A percentile compares a stretch with the other conserved stretches of the same genome.
Evolutionary conservation across 2,888 invertebrate species (phyloP).

Genomic region (Dryobotodes eremita): DNA sequence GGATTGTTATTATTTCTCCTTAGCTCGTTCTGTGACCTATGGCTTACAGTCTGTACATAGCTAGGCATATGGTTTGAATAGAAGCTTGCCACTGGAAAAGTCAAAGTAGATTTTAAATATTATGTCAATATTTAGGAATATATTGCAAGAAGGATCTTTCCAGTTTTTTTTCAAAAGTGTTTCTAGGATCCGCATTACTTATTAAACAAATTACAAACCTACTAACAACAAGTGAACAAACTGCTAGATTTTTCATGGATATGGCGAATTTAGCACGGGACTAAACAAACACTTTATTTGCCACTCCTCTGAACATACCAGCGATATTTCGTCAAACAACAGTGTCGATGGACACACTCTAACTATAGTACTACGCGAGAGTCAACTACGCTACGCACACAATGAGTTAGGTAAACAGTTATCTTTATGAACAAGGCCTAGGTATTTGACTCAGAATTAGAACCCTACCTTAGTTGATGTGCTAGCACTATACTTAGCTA

Average conservation of each 20-base stretch:
- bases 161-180: not conserved
- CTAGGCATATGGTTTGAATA: not conserved
- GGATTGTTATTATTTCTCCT: not conserved
- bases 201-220: slow-evolving; percentile 16
- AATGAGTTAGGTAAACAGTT: slow-evolving; percentile 18
- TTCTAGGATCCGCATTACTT: slow-evolving; percentile 4
- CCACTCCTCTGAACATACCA: slow-evolving; percentile 28
- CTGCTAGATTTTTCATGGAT: slow-evolving; percentile 29
- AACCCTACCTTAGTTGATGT: not conserved
- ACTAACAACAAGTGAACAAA: slow-evolving; percentile 9
- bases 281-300: slow-evolving; percentile 21
- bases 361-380: slow-evolving; percentile 4
- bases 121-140: not conserved
- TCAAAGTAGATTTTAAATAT: not conserved
- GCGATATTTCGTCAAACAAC: slow-evolving; percentile 20
- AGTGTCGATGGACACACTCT: slow-evolving; percentile 25
- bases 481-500: not conserved
- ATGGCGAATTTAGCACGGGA: slow-evolving; percentile 38
- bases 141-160: no score
- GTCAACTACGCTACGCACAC: slow-evolving; percentile 1
- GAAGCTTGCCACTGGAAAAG: no score
- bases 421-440: slow-evolving; percentile 9
- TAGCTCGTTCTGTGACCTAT: not conserved
- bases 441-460: slow-evolving; percentile 12
- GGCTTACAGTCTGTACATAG: not conserved